phyloP scores from a whole-genome alignment of 2,888 invertebrate species.

The Troides aeacus region DNA sequence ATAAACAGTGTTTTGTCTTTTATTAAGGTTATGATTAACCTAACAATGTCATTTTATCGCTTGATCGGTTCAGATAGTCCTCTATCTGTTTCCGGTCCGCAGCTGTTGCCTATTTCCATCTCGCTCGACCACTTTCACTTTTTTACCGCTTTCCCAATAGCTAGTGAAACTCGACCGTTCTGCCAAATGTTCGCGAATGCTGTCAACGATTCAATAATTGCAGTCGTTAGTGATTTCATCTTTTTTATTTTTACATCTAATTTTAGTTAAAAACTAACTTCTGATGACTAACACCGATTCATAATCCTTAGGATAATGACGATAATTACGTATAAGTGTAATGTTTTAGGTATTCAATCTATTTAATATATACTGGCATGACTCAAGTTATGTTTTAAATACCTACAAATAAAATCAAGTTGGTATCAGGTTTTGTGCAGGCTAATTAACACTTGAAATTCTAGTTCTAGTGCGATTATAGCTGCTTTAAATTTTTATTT shows the following conservation, averaged over 20 bases:
- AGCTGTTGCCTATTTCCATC: slow-evolving; percentile 41
- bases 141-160: slow-evolving; percentile 73
- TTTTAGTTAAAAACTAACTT: not conserved
- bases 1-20: too few species aligned
- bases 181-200: slow-evolving; percentile 64
- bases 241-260: slow-evolving; percentile 13
- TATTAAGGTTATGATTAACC: slow-evolving; percentile 19
- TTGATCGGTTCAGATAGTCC: slow-evolving; percentile 41
- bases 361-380: too few species aligned
- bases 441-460: too few species aligned
- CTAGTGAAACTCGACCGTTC: slow-evolving; percentile 60
- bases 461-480: too few species aligned
- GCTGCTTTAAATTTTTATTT: too few species aligned
- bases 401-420: too few species aligned
- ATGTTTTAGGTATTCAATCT: too few species aligned
- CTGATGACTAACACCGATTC: too few species aligned
- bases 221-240: slow-evolving; percentile 25
- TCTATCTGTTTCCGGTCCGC: slow-evolving; percentile 45
- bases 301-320: too few species aligned
- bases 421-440: too few species aligned
- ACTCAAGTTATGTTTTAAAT: too few species aligned
- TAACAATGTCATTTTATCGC: slow-evolving; percentile 28
- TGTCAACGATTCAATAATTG: slow-evolving; percentile 37
- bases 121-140: slow-evolving; percentile 69
- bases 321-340: too few species aligned